Evolutionary conservation across 1,140 invertebrate species (phyloP), one percentile per base, ranked within the genome.

Genomic region (Globodera rostochiensis): DNA sequence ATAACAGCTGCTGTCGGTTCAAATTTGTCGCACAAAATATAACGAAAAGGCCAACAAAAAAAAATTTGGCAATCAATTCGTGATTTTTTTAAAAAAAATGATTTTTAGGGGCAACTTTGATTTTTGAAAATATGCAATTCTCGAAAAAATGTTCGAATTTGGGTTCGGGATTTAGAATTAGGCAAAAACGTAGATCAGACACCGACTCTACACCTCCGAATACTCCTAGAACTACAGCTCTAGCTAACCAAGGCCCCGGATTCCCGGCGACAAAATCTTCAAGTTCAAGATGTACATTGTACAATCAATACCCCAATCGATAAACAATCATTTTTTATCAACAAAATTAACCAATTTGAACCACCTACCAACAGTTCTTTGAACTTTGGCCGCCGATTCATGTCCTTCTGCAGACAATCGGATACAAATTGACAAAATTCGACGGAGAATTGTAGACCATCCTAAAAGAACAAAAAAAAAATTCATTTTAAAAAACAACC

Each of bases 351-450:
- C 36, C 36, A 36, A 1, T 9, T n/a, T n/a, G 7, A 19, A 75
- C 57, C 45, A 74, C 84, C 70, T 25, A 86, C 85, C 86, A 86
- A 60, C 21, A 86, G 69, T 21, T 80, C 75, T 13, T 80, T 64
- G 77, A 73, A 86, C 74, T 87, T 87, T n/a, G 85, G 85, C 57
- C 85, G 46, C n/a, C n/a, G 50, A 21, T 46, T 50, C 25, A 83
- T 75, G 67, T 83, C 77, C 57, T 87, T 86, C 46, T 82, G 84
- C 15, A 86, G 60, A 71, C 85, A 86, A n/a, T 85, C 53, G 47
- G 50, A 49, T 19, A 86, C 66, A 69, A 86, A 86, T 13, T 84
- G 60, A 60, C 85, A 85, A 66, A 86, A 86, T 57, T 82, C 82
- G n/a, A 53, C 74, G 5, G 74, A 47, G 77, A 87, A 87, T 73